Percentiles rank a stretch among this genome's conserved stretches.
These are phyloP conservation scores for Typhlichthys eigenmanni DNA, from an alignment of 2,797 vertebrate species.

Conservation along the genomic window DNA sequence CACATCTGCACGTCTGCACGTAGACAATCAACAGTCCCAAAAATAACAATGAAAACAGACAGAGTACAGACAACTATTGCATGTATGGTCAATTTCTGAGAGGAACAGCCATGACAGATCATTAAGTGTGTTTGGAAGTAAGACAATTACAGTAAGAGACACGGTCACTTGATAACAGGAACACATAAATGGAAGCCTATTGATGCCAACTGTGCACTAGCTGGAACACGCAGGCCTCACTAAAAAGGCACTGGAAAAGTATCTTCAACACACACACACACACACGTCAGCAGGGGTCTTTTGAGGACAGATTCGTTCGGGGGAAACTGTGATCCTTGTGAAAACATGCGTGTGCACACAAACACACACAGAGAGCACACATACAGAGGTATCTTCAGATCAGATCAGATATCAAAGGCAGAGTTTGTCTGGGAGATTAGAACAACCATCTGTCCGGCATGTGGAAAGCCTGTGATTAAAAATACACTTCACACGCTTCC, in stretches of 20 bases:
- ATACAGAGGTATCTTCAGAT: slow-evolving; percentile 44
- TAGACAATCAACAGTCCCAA: no score
- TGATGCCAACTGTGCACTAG: not conserved
- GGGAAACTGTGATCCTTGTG: slow-evolving; percentile 18
- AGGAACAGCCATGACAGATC: not conserved
- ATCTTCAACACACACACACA: not conserved
- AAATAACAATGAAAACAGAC: no score
- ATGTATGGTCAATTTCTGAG: not conserved
- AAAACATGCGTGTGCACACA: slow-evolving; percentile 14
- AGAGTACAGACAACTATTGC: not conserved
- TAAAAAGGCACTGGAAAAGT: slow-evolving; percentile 14
- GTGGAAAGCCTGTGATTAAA: slow-evolving; percentile 63
- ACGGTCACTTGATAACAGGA: slow-evolving; percentile 6
- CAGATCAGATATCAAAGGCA: slow-evolving; percentile 68
- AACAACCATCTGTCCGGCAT: slow-evolving; percentile 68
- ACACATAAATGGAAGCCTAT: not conserved
- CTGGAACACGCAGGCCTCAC: not conserved
- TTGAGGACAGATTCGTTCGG: slow-evolving; percentile 43
- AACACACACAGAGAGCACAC: slow-evolving; percentile 12
- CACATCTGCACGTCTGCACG: no score
- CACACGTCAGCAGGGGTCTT: slow-evolving; percentile 28
- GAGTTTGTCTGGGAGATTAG: slow-evolving; percentile 70
- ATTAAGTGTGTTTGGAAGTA: slow-evolving; percentile 14
- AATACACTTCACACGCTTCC: slow-evolving; percentile 59
- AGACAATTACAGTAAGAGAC: not conserved